These are phyloP conservation scores for Trachelus iudaicus DNA, from an alignment of 2,888 invertebrate genomes.

Conservation along the genomic window DNA sequence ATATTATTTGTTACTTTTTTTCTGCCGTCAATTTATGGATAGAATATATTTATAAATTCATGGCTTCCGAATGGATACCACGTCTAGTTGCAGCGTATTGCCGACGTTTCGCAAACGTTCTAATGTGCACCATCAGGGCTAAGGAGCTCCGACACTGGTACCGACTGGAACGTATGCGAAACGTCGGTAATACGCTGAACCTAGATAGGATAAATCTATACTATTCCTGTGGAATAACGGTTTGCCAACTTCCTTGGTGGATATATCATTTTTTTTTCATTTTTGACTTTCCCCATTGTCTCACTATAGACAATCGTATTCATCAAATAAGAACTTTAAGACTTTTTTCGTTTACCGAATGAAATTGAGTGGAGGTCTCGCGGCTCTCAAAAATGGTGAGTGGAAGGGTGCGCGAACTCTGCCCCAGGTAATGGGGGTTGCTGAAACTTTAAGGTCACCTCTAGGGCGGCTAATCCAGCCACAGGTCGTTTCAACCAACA, in stretches of 20 bases:
- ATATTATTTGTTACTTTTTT: too few relatives aligned
- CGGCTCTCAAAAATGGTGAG: background rate
- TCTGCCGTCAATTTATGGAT: too few relatives aligned
- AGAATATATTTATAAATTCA: too few relatives aligned
- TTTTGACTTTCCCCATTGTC: background rate
- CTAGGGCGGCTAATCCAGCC: constrained; percentile 11
- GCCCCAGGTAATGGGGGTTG: constrained; percentile 24
- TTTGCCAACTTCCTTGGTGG: background rate
- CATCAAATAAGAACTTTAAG: background rate
- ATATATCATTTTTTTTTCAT: background rate
- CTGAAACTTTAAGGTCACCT: constrained; percentile 33
- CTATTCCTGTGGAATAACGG: background rate
- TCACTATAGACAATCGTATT: background rate
- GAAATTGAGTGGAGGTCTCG: background rate
- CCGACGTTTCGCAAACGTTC: too few relatives aligned
- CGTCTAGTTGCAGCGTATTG: too few relatives aligned
- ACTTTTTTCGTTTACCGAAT: background rate
- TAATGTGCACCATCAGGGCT: too few relatives aligned
- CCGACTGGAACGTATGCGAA: too few relatives aligned
- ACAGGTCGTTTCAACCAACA: constrained; percentile 11
- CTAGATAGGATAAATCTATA: background rate
- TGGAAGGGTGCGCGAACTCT: constrained; percentile 17
- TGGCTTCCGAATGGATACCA: too few relatives aligned
- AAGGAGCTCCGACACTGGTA: too few relatives aligned
- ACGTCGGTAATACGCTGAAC: too few relatives aligned